These are phyloP conservation scores for Globia sparganii DNA, from an alignment of 2,888 invertebrate genomes.

Conservation along the genomic window DNA sequence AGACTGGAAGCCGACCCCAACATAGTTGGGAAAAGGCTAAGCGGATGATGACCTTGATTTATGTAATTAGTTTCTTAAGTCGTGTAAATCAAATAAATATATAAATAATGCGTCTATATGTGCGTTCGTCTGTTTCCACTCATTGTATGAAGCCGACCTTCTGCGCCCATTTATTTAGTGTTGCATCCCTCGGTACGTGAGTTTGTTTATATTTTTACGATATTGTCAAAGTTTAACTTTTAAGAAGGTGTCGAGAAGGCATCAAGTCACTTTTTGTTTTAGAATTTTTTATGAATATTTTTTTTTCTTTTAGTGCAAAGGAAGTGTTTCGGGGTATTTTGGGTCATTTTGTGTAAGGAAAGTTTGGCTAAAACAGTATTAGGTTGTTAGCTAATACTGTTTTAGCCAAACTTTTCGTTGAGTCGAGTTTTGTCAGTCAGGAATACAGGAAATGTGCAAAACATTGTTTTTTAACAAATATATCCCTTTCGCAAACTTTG, in stretches of 20 bases:
- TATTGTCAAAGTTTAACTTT: slow-evolving; percentile 73
- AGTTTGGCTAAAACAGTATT: background rate
- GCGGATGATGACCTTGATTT: no score
- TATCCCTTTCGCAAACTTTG: background rate
- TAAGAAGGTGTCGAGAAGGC: slow-evolving; percentile 61
- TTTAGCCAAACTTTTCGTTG: no score
- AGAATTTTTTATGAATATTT: slow-evolving; percentile 44
- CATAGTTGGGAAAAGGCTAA: no score
- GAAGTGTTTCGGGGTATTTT: slow-evolving; percentile 28
- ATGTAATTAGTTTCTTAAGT: no score
- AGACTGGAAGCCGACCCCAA: no score
- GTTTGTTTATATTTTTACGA: slow-evolving; percentile 75
- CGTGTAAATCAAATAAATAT: no score
- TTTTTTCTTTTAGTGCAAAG: slow-evolving; percentile 38
- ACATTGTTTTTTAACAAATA: background rate
- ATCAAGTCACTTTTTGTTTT: slow-evolving; percentile 54
- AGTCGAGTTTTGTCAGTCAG: background rate
- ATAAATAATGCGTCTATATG: no score
- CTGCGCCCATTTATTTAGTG: background rate
- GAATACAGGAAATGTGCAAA: background rate
- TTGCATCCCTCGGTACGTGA: slow-evolving; percentile 41
- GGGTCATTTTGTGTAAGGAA: slow-evolving; percentile 5
- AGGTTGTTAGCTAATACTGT: no score
- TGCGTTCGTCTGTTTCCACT: no score
- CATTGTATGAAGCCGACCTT: background rate